These are phyloP conservation scores for Pyrochroa serraticornis DNA, from an alignment of 2,888 invertebrate genomes.

Conservation along the genomic window DNA sequence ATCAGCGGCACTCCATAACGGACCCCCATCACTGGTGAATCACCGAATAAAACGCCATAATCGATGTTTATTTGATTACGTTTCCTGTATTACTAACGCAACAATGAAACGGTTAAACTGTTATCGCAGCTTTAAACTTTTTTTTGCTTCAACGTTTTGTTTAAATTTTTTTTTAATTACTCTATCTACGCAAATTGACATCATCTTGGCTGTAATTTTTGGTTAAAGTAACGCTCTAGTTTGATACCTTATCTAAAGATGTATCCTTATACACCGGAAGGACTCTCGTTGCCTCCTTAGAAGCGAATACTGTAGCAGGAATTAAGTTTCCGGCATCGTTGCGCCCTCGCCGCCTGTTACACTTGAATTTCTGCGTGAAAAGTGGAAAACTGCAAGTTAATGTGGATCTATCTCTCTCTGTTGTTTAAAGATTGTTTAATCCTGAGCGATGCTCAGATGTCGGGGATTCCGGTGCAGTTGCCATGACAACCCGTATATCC, in stretches of 20 bases:
- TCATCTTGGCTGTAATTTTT: too few relatives aligned
- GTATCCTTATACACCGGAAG: too few relatives aligned
- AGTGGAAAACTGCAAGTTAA: conserved; percentile 33
- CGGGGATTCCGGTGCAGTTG: conserved; percentile 51
- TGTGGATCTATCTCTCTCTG: conserved; percentile 30
- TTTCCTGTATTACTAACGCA: conserved; percentile 35
- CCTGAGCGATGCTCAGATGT: conserved; percentile 50
- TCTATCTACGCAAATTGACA: too few relatives aligned
- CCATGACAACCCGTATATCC: conserved; percentile 51
- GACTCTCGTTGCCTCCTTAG: conserved; percentile 3
- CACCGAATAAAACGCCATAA: conserved; percentile 41
- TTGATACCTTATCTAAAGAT: too few relatives aligned
- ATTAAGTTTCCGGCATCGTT: conserved; percentile 26
- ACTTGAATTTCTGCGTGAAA: conserved; percentile 31
- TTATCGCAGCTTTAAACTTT: too few relatives aligned
- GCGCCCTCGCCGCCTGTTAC: conserved; percentile 28
- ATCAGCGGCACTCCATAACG: conserved; percentile 32
- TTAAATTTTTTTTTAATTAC: too few relatives aligned
- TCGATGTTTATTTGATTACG: conserved; percentile 44
- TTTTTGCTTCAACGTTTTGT: too few relatives aligned
- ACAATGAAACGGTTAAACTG: conserved; percentile 28
- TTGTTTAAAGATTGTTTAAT: conserved; percentile 48
- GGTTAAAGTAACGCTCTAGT: too few relatives aligned
- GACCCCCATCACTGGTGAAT: conserved; percentile 37
- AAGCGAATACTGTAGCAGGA: conserved; percentile 20